Evolutionary conservation across 2,888 invertebrate genomes (phyloP), one percentile per base, ranked within the genome.

Genomic region (Lomographa bimaculata): DNA sequence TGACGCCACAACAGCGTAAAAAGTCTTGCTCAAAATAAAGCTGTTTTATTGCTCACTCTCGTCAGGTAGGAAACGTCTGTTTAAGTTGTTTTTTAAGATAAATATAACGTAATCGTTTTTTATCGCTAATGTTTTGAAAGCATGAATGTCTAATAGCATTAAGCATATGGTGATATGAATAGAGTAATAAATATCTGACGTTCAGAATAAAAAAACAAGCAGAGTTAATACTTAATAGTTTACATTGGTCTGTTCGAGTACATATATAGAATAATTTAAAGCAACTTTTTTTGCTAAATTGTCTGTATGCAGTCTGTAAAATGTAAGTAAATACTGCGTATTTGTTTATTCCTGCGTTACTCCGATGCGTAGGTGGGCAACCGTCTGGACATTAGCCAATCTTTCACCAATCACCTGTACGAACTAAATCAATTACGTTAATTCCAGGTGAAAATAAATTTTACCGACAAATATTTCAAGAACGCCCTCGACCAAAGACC

Each of bases 361-460:
- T 68, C 52, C 46, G 38, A 43, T 48, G 66, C 64, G 86, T 83
- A 68, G 79, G 80, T 52, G 77, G 62, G 60, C 70, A 66, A 61
- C 62, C 64, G 56, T 66, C 71, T 87, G 87, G 86, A 79, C 59
- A 50, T 38, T 41, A 46, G 79, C 87, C 86, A 87, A 82, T 72
- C 70, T 74, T 68, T 75, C 63, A 59, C 56, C 57, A 68, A 72
- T 84, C 77, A 85, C 83, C 81, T 84, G 81, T 75, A 75, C 72
- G 62, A 69, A 59, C 27, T 32, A 32, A 34, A 60, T 42, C 61
- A 64, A 70, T 69, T 60, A 57, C 55, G 57, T 46, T 54, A 57
- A 27, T 40, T 42, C 34, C 35, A 45, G 48, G 50, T 48, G 41
- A 42, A 44, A 36, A 28, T 19, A 34, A 18, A 0, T n/a, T 27